Evolutionary conservation across 2,888 invertebrate species (phyloP).

Genomic region (Phaedon cochleariae): DNA sequence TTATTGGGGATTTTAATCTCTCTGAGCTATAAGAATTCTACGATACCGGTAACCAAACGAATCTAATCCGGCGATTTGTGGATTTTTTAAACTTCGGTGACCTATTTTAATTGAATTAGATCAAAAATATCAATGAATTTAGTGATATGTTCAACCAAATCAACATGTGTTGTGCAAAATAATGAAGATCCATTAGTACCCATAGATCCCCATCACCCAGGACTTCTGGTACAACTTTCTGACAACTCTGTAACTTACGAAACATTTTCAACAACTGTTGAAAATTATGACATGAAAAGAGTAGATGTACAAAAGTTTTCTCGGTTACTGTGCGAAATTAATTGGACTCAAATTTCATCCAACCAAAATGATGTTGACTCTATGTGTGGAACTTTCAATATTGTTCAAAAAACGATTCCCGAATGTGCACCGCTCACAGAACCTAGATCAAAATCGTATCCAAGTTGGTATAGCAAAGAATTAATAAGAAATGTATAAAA

Average conservation of each 20-base stretch:
- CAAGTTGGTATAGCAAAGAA: background rate
- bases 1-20: constrained; percentile 7
- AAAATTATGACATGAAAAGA: background rate
- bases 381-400: background rate
- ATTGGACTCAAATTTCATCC: background rate
- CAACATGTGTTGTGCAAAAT: background rate
- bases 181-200: background rate
- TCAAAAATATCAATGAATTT: too few relatives aligned
- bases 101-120: too few relatives aligned
- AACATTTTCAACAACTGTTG: background rate
- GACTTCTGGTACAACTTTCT: background rate
- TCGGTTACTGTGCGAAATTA: background rate
- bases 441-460: background rate
- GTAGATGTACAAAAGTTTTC: background rate
- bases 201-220: too few relatives aligned
- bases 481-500: background rate
- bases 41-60: background rate
- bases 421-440: background rate
- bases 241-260: background rate
- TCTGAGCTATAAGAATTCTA: background rate
- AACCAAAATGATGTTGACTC: background rate
- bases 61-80: background rate
- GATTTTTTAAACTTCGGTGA: background rate
- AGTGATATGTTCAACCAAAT: too few relatives aligned
- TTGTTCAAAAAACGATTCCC: background rate